A percentile compares a stretch with the other conserved stretches of the same genome.
These are phyloP conservation scores for Papilio polytes DNA, from an alignment of 1,140 invertebrate genomes.

Conservation along the genomic window DNA sequence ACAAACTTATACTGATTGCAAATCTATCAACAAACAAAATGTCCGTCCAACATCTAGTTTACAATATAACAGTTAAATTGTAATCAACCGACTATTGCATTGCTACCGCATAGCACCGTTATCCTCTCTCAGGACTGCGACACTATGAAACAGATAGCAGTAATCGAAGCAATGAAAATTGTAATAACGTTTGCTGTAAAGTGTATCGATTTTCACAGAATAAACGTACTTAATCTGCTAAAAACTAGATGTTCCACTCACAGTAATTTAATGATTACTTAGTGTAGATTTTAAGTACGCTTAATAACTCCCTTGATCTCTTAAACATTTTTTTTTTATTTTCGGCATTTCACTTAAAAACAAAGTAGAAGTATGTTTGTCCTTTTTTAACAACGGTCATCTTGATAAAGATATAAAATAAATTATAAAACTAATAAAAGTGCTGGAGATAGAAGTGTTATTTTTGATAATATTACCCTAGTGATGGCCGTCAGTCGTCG, in stretches of 20 bases:
- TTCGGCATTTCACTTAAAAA: neutral
- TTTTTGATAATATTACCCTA: constrained; percentile 28
- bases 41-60: neutral
- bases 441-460: constrained; percentile 7
- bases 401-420: constrained; percentile 26
- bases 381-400: neutral
- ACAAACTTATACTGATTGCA: too few relatives aligned
- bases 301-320: too few relatives aligned
- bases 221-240: too few relatives aligned
- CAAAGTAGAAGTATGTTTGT: neutral
- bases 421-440: neutral
- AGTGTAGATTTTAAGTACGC: too few relatives aligned
- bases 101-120: constrained; percentile 1
- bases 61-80: neutral
- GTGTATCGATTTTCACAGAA: too few relatives aligned
- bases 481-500: constrained; percentile 30
- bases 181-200: neutral
- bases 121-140: constrained; percentile 13
- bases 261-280: neutral
- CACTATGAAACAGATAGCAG: neutral
- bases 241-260: too few relatives aligned
- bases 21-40: neutral
- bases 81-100: constrained; percentile 4
- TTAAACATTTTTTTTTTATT: neutral
- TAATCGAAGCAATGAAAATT: neutral